Conservation (phyloP, 2,888 invertebrate genomes). For the Hirtodrosophila alboralis region DNA sequence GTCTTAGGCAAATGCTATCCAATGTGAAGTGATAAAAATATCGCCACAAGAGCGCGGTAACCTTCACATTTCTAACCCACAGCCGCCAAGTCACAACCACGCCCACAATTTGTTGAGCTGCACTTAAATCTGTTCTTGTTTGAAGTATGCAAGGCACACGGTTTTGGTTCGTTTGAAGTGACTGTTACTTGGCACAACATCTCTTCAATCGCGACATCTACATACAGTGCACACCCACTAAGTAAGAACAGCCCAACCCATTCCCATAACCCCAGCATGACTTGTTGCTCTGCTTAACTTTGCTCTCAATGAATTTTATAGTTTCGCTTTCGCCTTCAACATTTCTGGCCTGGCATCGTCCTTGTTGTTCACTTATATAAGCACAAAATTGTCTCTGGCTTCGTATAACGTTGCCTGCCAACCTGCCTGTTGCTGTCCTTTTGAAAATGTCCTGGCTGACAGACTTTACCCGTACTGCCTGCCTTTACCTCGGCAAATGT, state of each 20-base stretch:
- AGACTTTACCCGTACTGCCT: conserved; percentile 2
- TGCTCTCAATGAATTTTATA: conserved; percentile 79
- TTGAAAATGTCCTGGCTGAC: conserved; percentile 1
- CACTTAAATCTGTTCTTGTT: conserved; percentile 74
- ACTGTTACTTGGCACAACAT: conserved; percentile 69
- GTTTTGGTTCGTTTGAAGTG: conserved; percentile 59
- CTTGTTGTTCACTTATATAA: conserved; percentile 19
- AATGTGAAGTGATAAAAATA: conserved; percentile 41
- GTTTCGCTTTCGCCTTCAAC: conserved; percentile 58
- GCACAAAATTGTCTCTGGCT: conserved; percentile 29
- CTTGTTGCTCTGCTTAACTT: conserved; percentile 74
- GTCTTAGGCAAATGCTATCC: conserved; percentile 27
- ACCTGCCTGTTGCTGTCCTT: conserved; percentile 1
- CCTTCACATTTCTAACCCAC: conserved; percentile 17
- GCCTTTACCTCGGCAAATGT: conserved; percentile 25
- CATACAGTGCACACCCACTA: background rate
- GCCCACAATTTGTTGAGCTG: conserved; percentile 37
- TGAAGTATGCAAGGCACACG: conserved; percentile 61
- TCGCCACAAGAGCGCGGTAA: conserved; percentile 25
- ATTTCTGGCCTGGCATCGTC: conserved; percentile 17
- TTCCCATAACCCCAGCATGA: conserved; percentile 25
- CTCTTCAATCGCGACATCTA: no score
- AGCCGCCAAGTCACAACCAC: conserved; percentile 4
- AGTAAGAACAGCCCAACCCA: background rate
- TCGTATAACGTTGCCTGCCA: conserved; percentile 2